Conservation (phyloP, 2,888 invertebrate genomes). For the Acrobasis repandana region DNA sequence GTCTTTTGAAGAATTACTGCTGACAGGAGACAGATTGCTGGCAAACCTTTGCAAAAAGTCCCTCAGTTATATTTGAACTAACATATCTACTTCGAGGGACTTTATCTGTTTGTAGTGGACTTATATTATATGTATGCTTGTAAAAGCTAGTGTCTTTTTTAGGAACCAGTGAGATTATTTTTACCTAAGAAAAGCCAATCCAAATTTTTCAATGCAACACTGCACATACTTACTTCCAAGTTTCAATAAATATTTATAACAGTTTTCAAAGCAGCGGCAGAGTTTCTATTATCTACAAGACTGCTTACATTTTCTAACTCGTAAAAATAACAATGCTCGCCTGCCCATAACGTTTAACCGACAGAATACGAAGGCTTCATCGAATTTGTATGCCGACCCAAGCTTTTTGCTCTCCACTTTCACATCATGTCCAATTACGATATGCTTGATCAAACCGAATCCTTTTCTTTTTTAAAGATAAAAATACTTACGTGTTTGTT, state of each 20-base stretch:
- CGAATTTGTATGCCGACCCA: slow-evolving; percentile 26
- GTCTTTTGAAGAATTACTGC: slow-evolving; percentile 36
- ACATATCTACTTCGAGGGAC: too few species aligned
- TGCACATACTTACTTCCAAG: too few species aligned
- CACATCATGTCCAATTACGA: slow-evolving; percentile 27
- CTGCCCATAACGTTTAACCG: slow-evolving; percentile 12
- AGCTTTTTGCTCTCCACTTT: slow-evolving; percentile 22
- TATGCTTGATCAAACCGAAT: slow-evolving; percentile 29
- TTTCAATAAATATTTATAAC: neutral
- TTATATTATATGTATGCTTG: too few species aligned
- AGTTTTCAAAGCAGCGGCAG: neutral
- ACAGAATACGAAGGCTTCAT: slow-evolving; percentile 24
- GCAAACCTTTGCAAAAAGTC: neutral
- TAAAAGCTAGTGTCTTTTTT: too few species aligned
- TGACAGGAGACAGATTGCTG: slow-evolving; percentile 27
- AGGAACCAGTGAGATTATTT: too few species aligned
- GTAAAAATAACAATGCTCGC: neutral
- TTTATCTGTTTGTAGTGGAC: too few species aligned
- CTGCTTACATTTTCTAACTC: neutral
- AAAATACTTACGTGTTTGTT: slow-evolving; percentile 11
- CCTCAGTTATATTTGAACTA: neutral
- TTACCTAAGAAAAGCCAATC: too few species aligned
- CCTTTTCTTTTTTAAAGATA: slow-evolving; percentile 21
- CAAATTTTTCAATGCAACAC: too few species aligned
- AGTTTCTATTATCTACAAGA: neutral